These are phyloP conservation scores for Nephrocerus scutellatus DNA, from an alignment of 2,888 invertebrate genomes.

Conservation along the genomic window DNA sequence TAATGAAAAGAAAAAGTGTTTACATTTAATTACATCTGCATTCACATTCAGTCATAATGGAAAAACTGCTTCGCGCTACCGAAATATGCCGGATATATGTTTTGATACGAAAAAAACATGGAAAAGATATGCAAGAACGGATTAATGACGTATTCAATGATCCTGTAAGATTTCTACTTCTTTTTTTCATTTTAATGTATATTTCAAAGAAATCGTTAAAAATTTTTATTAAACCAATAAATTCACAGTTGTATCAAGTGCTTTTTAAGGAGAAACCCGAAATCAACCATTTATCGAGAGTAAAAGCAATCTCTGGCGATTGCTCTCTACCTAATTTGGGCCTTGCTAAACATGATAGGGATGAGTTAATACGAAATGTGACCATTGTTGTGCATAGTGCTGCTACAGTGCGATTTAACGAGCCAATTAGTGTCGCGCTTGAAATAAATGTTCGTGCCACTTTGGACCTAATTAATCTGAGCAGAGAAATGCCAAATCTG, in stretches of 20 bases:
- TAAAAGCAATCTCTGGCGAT: conserved; percentile 45
- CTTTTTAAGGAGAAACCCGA: not conserved
- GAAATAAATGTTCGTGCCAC: conserved; percentile 64
- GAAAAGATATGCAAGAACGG: conserved; percentile 57
- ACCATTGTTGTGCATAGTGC: conserved; percentile 78
- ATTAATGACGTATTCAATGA: conserved; percentile 63
- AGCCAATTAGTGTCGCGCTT: conserved; percentile 59
- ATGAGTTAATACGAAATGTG: conserved; percentile 33
- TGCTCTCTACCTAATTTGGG: conserved; percentile 41
- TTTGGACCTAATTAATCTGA: conserved; percentile 56
- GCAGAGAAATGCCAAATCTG: conserved; percentile 57
- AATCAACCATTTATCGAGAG: too few species aligned
- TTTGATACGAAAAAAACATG: conserved; percentile 55
- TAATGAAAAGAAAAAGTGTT: conserved; percentile 1
- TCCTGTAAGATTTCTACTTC: conserved; percentile 47
- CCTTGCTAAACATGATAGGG: conserved; percentile 39
- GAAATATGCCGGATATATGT: conserved; percentile 52
- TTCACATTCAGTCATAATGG: conserved; percentile 49
- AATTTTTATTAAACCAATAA: not conserved
- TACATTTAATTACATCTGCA: too few species aligned
- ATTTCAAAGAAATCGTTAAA: not conserved
- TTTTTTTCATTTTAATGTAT: conserved; percentile 1
- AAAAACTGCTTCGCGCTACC: conserved; percentile 55
- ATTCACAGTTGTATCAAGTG: not conserved
- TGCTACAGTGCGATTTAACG: conserved; percentile 77